Evolutionary conservation across 1,140 invertebrate species (phyloP), one percentile per base, ranked within the genome.

Genomic region (Achroia grisella): DNA sequence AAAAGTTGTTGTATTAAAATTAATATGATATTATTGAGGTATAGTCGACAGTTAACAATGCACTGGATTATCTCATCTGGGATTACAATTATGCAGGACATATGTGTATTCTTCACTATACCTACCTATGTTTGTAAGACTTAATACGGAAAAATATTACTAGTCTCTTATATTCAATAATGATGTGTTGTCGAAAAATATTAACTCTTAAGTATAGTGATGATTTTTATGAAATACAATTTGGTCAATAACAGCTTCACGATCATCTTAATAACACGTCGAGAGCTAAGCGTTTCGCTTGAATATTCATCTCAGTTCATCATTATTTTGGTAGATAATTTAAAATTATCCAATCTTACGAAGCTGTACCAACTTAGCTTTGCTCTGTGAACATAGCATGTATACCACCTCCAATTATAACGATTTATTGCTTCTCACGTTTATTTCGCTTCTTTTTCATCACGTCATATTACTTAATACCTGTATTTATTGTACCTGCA

Each of bases 191-290:
- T 77, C 63, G 58, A 72, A 79, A 79, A 71, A 70, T 84, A 79
- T 81, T 79, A 84, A 67, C 61, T 78, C 65, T 77, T 79, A 83
- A 80, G 69, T 81, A 78, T 80, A 73, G 75, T 84, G 63, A 78
- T 80, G 65, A 77, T 48, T 75, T 78, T 84, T 80, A 81, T 80
- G 69, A 81, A 84, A 84, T 80, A 81, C 69, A 84, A 79, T 80
- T 73, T 78, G 45, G 53, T 64, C 42, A 44, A 63, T 80, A 84
- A 81, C 74, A 65, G 77, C 64, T 65, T 69, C 71, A 75, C 76
- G 72, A 78, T 69, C 71, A 69, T 68, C 62, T 72, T 84, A 84
- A 78, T 81, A 81, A 74, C 68, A 75, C 64, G 70, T 47, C 60
- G 61, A 61, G 58, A 54, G 68, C 52, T 78, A 81, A 81, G 68